Conservation (phyloP, 2,797 vertebrate species). For the Falco rusticolus region DNA sequence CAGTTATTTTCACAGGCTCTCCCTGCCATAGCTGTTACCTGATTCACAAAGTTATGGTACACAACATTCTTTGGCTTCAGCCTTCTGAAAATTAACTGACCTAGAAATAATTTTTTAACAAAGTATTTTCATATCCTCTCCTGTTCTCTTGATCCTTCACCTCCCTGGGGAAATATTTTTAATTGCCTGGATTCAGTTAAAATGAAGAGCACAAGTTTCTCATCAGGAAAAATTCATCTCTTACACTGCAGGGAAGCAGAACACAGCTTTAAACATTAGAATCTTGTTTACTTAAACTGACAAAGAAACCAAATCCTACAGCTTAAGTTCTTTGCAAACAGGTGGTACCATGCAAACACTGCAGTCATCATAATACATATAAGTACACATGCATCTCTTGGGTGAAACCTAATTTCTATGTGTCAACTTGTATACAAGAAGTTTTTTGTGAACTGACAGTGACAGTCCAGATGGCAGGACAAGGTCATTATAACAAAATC, state of each 20-base stretch:
- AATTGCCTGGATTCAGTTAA: constrained; percentile 39
- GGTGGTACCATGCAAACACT: background rate
- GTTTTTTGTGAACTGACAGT: background rate
- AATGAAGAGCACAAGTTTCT: constrained; percentile 19
- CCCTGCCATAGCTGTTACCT: background rate
- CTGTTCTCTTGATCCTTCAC: background rate
- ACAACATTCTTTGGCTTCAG: background rate
- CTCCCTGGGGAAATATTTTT: constrained; percentile 29
- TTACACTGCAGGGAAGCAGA: background rate
- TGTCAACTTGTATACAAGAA: background rate
- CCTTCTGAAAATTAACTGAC: constrained; percentile 27
- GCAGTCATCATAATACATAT: background rate
- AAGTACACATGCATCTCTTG: background rate
- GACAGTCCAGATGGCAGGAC: background rate
- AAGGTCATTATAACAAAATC: background rate
- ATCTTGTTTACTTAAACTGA: background rate
- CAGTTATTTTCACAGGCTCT: background rate
- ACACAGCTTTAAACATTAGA: background rate
- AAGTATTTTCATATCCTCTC: background rate
- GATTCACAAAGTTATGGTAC: background rate
- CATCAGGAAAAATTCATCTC: background rate
- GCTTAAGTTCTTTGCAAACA: background rate
- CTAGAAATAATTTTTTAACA: background rate
- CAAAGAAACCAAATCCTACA: background rate
- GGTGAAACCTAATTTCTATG: background rate